Conservation (phyloP, 2,113 vertebrate genomes). For the Nerophis lumbriciformis region DNA sequence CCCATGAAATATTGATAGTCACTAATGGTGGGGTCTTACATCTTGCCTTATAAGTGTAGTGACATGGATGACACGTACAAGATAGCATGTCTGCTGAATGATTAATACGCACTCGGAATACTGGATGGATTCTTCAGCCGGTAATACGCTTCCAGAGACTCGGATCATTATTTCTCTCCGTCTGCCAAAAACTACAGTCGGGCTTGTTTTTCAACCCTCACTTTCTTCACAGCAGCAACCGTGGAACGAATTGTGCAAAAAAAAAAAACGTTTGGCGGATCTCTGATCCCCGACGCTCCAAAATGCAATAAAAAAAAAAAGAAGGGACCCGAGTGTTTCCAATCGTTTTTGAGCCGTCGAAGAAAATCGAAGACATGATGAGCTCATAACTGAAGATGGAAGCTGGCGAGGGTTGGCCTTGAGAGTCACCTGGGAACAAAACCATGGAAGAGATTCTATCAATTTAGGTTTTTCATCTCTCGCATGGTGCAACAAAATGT, state of each 20-base stretch:
- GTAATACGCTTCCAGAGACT: conserved; percentile 32
- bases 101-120: conserved; percentile 62
- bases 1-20: conserved; percentile 60
- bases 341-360: neutral
- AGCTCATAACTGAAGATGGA: conserved; percentile 43
- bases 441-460: conserved; percentile 57
- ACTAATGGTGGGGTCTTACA: conserved; percentile 53
- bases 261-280: conserved; percentile 21
- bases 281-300: conserved; percentile 12
- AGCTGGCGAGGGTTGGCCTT: conserved; percentile 34
- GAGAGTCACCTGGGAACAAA: conserved; percentile 50
- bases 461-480: conserved; percentile 30
- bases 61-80: conserved; percentile 35
- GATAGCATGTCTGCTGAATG: conserved; percentile 49
- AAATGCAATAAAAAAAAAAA: neutral
- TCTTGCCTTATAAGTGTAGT: conserved; percentile 47
- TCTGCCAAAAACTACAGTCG: conserved; percentile 24
- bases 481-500: conserved; percentile 66
- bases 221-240: conserved; percentile 14
- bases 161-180: conserved; percentile 25
- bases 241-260: conserved; percentile 18
- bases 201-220: conserved; percentile 4
- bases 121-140: conserved; percentile 37
- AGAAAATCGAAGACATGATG: conserved; percentile 66
- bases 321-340: neutral